Evolutionary conservation across 2,888 invertebrate species (phyloP).

Genomic region (Macroteleia sp.): DNA sequence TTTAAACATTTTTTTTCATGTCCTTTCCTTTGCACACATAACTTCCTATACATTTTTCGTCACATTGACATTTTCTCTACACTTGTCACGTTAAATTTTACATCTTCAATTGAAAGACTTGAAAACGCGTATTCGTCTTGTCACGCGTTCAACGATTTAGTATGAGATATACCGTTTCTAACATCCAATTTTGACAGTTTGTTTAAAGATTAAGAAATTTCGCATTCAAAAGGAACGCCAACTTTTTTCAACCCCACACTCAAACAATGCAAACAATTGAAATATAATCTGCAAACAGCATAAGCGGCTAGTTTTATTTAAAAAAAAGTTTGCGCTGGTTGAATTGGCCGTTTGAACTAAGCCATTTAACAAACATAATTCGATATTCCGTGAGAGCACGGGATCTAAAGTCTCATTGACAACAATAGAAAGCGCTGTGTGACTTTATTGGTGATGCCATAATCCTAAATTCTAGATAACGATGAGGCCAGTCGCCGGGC

Average conservation of each 20-base stretch:
- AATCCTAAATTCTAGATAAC: conserved; percentile 62
- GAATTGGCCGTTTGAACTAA: conserved; percentile 44
- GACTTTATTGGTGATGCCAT: conserved; percentile 59
- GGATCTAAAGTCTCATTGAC: conserved; percentile 45
- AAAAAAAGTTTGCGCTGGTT: conserved; percentile 15
- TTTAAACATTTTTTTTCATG: too few species aligned
- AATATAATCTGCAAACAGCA: conserved; percentile 42
- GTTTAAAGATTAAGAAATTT: conserved; percentile 11
- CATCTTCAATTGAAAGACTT: too few species aligned
- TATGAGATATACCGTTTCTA: too few species aligned
- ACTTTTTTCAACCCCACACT: conserved; percentile 1
- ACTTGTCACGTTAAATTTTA: too few species aligned
- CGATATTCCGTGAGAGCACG: conserved; percentile 53
- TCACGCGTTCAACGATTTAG: neutral
- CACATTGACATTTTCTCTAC: too few species aligned
- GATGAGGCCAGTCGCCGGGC: conserved; percentile 40
- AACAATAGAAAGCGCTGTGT: conserved; percentile 55
- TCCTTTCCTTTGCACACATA: too few species aligned
- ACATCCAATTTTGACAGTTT: conserved; percentile 9
- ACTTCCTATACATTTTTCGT: too few species aligned
- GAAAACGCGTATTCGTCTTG: neutral
- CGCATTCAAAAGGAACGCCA: conserved; percentile 5
- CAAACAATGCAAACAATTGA: conserved; percentile 21
- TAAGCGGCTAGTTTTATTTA: conserved; percentile 27
- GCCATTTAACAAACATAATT: conserved; percentile 57